Conservation (phyloP, 2,888 invertebrate genomes). For the Tenthredo notha region DNA sequence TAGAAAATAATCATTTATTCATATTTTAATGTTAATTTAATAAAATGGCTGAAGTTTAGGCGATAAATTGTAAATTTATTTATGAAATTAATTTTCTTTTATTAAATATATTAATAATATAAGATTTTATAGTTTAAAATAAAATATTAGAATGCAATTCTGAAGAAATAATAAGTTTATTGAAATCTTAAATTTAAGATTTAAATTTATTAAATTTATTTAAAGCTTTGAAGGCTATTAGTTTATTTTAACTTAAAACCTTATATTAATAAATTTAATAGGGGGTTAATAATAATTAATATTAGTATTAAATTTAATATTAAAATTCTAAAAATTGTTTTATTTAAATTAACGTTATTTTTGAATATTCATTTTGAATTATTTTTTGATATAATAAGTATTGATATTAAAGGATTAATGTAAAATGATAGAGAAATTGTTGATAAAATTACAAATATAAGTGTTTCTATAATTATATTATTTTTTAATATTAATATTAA, state of each 20-base stretch:
- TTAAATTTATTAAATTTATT: constrained; percentile 80
- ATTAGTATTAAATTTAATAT: constrained; percentile 55
- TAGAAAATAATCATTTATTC: constrained; percentile 85
- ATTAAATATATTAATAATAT: constrained; percentile 74
- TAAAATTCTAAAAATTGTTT: constrained; percentile 27
- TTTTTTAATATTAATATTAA: constrained; percentile 73
- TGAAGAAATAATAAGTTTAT: constrained; percentile 76
- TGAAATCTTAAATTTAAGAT: constrained; percentile 80
- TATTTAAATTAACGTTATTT: background rate
- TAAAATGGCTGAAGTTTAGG: constrained; percentile 84
- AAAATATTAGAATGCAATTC: constrained; percentile 84
- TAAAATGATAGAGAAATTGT: constrained; percentile 61
- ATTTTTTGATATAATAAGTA: constrained; percentile 52
- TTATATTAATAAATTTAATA: constrained; percentile 62
- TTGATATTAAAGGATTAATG: background rate
- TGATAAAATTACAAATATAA: constrained; percentile 69
- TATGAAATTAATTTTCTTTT: constrained; percentile 80
- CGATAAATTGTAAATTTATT: constrained; percentile 85
- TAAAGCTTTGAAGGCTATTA: constrained; percentile 84
- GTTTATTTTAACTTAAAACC: constrained; percentile 83
- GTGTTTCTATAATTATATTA: constrained; percentile 66
- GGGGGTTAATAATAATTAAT: constrained; percentile 64
- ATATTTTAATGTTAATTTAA: constrained; percentile 75
- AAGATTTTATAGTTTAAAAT: constrained; percentile 79
- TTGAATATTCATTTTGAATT: background rate